These are phyloP conservation scores for Eueremaeus valkanovi DNA, from an alignment of 2,888 invertebrate genomes.

Conservation along the genomic window DNA sequence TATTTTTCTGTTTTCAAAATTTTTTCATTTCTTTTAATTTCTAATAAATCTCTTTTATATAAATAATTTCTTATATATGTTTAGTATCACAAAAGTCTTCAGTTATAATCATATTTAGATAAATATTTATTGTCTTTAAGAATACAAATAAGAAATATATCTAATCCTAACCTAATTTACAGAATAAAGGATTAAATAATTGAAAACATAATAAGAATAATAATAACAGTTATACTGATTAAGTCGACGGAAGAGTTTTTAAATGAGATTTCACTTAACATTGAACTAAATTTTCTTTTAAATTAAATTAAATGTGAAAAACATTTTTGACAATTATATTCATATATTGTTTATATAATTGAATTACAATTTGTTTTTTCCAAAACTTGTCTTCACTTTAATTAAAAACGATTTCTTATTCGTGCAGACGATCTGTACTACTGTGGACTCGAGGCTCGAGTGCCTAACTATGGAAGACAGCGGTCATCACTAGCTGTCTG, in stretches of 20 bases:
- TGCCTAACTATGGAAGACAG: slow-evolving; percentile 68
- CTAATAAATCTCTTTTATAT: not conserved
- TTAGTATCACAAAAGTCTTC: too few relatives aligned
- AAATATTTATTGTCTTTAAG: too few relatives aligned
- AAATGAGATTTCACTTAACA: not conserved
- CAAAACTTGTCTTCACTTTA: not conserved
- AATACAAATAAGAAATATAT: too few relatives aligned
- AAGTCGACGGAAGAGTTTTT: slow-evolving; percentile 4
- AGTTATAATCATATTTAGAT: too few relatives aligned
- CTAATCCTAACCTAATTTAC: not conserved
- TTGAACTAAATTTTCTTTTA: slow-evolving; percentile 1
- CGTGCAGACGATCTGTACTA: slow-evolving; percentile 83
- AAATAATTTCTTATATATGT: too few relatives aligned
- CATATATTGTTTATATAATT: too few relatives aligned
- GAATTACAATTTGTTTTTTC: too few relatives aligned
- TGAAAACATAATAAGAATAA: not conserved
- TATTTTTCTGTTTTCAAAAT: too few relatives aligned
- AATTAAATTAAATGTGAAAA: not conserved
- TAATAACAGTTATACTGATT: not conserved
- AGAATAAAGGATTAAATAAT: not conserved
- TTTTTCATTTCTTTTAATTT: not conserved
- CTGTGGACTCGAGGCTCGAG: slow-evolving; percentile 83
- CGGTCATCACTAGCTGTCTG: slow-evolving; percentile 18
- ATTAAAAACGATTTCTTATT: not conserved
- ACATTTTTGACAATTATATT: not conserved